These are phyloP conservation scores for Brachylomia viminalis DNA, from an alignment of 2,888 invertebrate species.

Conservation along the genomic window DNA sequence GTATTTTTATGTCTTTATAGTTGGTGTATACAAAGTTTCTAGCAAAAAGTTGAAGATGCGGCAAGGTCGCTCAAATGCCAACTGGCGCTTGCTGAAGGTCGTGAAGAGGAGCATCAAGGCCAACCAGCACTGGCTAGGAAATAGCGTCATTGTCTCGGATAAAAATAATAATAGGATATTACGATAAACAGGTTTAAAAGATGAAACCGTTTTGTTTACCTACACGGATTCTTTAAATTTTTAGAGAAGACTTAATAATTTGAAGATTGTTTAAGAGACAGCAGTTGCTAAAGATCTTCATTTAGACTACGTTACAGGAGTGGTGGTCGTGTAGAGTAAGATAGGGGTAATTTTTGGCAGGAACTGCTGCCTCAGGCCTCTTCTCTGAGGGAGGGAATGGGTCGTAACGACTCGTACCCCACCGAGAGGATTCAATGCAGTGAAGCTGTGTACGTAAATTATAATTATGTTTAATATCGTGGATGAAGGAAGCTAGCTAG, in stretches of 20 bases:
- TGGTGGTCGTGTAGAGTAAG: background rate
- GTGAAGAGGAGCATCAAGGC: constrained; percentile 95
- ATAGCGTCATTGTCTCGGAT: constrained; percentile 53
- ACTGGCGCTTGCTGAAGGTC: constrained; percentile 95
- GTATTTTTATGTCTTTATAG: constrained; percentile 20
- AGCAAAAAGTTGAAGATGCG: constrained; percentile 78
- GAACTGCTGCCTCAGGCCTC: no score
- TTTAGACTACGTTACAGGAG: background rate
- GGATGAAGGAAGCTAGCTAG: background rate
- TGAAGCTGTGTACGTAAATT: background rate
- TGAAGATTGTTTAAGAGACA: background rate
- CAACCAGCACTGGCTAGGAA: constrained; percentile 93
- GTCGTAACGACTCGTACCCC: background rate
- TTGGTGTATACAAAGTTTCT: background rate
- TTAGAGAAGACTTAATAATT: background rate
- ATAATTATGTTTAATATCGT: background rate
- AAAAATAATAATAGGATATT: constrained; percentile 65
- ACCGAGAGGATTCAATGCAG: background rate
- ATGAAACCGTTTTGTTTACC: constrained; percentile 51
- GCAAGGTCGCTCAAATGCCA: constrained; percentile 96
- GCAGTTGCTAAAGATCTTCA: background rate
- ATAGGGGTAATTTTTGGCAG: background rate
- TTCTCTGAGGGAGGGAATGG: background rate
- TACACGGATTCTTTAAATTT: constrained; percentile 12
- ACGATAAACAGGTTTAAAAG: constrained; percentile 50